Percentiles rank a stretch among this genome's conserved stretches.
phyloP scores from a whole-genome alignment of 2,113 vertebrate genomes.

The Embiotoca jacksoni region DNA sequence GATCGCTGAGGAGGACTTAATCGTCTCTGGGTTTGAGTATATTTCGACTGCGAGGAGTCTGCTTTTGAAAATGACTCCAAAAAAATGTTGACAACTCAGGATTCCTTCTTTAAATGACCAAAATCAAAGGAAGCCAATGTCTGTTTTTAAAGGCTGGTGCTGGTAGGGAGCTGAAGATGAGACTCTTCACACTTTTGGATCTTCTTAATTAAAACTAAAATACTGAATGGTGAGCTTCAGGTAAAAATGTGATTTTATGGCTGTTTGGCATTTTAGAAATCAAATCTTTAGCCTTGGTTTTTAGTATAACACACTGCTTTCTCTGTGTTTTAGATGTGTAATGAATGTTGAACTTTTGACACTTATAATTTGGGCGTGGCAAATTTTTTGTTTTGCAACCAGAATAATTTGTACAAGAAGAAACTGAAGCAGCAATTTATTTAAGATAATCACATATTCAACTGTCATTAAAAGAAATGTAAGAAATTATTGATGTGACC shows the following conservation, averaged over 20 bases:
- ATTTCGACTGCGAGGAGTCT: neutral
- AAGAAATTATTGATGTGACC: too few species aligned
- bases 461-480: too few species aligned
- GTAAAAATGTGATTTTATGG: conserved; percentile 31
- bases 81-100: conserved; percentile 2
- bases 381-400: too few species aligned
- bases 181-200: conserved; percentile 30
- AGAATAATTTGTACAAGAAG: too few species aligned
- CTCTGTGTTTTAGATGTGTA: neutral
- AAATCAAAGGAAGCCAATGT: conserved; percentile 19
- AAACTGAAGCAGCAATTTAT: too few species aligned
- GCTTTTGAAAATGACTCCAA: conserved; percentile 1
- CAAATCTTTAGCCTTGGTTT: neutral
- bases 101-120: conserved; percentile 22
- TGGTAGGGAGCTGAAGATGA: neutral
- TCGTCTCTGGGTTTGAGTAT: neutral
- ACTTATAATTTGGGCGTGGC: too few species aligned
- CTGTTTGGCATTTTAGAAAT: conserved; percentile 3
- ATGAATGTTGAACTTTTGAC: too few species aligned
- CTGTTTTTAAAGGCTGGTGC: conserved; percentile 28
- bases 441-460: too few species aligned
- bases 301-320: neutral
- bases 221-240: conserved; percentile 35
- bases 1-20: conserved; percentile 50
- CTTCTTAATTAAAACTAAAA: conserved; percentile 26